A percentile compares a stretch with the other conserved stretches of the same genome.
These are phyloP conservation scores for Circaetus gallicus DNA, from an alignment of 2,113 vertebrate species.

Conservation along the genomic window DNA sequence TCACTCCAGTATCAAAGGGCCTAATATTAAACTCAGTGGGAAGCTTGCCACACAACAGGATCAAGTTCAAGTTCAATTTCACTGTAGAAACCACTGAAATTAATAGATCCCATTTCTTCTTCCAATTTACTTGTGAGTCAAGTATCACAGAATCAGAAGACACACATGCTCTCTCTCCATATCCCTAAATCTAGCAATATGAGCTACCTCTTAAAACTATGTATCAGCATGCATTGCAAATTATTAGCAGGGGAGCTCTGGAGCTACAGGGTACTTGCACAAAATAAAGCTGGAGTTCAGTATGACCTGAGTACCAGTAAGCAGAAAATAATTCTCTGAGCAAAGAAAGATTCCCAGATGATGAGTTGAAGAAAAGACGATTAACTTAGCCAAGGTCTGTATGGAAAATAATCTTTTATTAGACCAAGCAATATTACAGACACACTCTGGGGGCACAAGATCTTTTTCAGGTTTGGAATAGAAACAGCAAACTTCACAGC, in stretches of 20 bases:
- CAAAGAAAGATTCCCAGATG: not conserved
- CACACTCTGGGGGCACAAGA: not conserved
- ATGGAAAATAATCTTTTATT: not conserved
- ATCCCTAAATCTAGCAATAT: not conserved
- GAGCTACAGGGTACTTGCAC: not conserved
- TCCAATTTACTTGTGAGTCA: not conserved
- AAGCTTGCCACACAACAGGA: not conserved
- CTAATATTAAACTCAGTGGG: not conserved
- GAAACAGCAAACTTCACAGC: not conserved
- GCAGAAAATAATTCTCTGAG: not conserved
- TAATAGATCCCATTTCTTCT: not conserved
- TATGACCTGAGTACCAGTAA: not conserved
- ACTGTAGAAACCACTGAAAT: not conserved
- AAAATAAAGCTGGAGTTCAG: not conserved
- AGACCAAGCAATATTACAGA: not conserved
- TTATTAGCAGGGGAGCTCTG: not conserved
- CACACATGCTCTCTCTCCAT: fast-evolving
- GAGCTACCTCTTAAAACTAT: not conserved
- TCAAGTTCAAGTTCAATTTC: not conserved
- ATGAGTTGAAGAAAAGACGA: not conserved
- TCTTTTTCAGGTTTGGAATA: not conserved
- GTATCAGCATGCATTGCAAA: not conserved
- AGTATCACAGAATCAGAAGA: not conserved
- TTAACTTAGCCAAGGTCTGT: not conserved
- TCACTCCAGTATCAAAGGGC: not conserved